These are phyloP conservation scores for Trachelus troglodyta DNA, from an alignment of 2,888 invertebrate species.

Conservation along the genomic window DNA sequence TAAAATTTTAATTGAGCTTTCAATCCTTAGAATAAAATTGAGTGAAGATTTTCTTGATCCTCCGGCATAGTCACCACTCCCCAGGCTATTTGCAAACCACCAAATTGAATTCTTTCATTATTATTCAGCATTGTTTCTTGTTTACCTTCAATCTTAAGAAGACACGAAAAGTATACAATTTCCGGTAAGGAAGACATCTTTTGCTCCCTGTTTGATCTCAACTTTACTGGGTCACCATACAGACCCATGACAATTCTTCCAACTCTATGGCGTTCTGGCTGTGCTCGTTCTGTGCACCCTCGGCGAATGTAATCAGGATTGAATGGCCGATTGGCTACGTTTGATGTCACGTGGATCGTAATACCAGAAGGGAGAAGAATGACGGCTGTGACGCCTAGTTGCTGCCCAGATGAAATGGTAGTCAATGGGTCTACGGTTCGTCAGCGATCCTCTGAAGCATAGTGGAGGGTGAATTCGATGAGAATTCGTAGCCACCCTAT, in stretches of 20 bases:
- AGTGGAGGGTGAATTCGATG: neutral
- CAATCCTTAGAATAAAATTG: slow-evolving; percentile 35
- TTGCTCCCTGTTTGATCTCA: neutral
- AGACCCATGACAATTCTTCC: neutral
- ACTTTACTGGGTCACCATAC: neutral
- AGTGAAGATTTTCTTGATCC: slow-evolving; percentile 26
- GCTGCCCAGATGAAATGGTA: neutral
- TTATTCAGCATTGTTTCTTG: slow-evolving; percentile 43
- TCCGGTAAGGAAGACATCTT: slow-evolving; percentile 8
- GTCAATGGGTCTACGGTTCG: neutral
- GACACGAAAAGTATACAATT: slow-evolving; percentile 43
- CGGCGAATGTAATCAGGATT: slow-evolving; percentile 20
- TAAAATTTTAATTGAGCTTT: slow-evolving; percentile 42
- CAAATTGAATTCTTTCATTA: slow-evolving; percentile 17
- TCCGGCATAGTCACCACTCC: neutral
- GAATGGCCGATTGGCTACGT: neutral
- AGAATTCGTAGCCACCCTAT: slow-evolving; percentile 30
- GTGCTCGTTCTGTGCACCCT: neutral
- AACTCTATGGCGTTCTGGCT: neutral
- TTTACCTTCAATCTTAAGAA: slow-evolving; percentile 50
- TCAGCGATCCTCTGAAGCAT: neutral
- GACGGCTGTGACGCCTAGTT: neutral
- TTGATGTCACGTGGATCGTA: neutral
- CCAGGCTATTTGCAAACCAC: slow-evolving; percentile 10
- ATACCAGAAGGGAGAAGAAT: neutral